Evolutionary conservation across 2,888 invertebrate species (phyloP).

Genomic region (Cybosia mesomella): DNA sequence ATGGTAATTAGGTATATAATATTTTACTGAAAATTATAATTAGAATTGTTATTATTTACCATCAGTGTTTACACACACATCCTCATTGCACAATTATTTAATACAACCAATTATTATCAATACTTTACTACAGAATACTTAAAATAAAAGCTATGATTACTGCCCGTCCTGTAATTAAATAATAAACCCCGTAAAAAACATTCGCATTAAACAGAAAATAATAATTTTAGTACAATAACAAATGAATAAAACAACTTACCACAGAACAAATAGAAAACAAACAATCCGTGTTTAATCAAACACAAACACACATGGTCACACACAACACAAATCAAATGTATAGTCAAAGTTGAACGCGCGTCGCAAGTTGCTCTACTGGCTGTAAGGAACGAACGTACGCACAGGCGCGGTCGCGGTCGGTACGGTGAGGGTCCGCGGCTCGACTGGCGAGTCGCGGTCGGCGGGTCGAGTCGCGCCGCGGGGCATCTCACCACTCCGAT

Average conservation of each 20-base stretch:
- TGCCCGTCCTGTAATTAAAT: not conserved
- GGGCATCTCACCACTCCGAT: constrained; percentile 6
- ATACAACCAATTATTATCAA: too few relatives aligned
- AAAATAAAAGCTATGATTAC: not conserved
- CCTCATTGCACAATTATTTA: too few relatives aligned
- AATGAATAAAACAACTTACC: constrained; percentile 43
- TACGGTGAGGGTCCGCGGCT: constrained; percentile 27
- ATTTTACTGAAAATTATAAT: too few relatives aligned
- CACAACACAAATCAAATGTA: constrained; percentile 44
- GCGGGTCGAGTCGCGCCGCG: constrained; percentile 10
- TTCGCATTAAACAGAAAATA: not conserved
- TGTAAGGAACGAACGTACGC: constrained; percentile 13
- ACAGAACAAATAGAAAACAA: constrained; percentile 36
- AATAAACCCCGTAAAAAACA: not conserved
- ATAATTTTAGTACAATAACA: not conserved
- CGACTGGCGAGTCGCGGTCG: constrained; percentile 34
- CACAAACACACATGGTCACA: constrained; percentile 53
- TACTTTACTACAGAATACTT: not conserved
- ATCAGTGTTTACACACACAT: too few relatives aligned
- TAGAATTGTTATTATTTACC: too few relatives aligned
- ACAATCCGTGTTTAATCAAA: constrained; percentile 44
- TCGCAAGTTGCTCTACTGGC: constrained; percentile 7
- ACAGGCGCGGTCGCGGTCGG: constrained; percentile 21
- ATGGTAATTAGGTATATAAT: too few relatives aligned
- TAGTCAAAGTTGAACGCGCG: constrained; percentile 22